Evolutionary conservation across 1,140 invertebrate species (phyloP).

Genomic region (Drosophila bifasciata): DNA sequence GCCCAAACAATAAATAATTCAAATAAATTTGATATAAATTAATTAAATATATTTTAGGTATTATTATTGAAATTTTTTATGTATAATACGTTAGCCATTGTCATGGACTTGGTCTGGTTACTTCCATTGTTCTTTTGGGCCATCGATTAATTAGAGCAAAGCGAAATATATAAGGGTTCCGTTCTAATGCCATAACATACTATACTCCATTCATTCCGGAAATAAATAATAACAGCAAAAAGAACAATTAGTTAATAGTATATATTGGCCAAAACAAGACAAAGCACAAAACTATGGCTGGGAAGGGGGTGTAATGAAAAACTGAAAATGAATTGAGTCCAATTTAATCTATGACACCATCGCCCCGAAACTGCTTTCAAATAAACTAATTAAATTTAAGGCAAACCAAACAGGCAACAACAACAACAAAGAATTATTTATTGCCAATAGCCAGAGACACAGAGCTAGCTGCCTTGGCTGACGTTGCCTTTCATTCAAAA

Average conservation of each 20-base stretch:
- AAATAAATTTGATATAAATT: background rate
- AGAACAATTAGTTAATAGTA: slow-evolving; percentile 18
- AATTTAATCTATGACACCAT: slow-evolving; percentile 81
- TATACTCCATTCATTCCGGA: slow-evolving; percentile 7
- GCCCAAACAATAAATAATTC: background rate
- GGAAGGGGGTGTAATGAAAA: too few species aligned
- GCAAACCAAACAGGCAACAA: slow-evolving; percentile 59
- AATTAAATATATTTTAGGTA: background rate
- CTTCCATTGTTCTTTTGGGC: slow-evolving; percentile 49
- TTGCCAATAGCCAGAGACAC: slow-evolving; percentile 64
- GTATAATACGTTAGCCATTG: slow-evolving; percentile 9
- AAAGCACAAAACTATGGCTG: too few species aligned
- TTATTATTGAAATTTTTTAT: slow-evolving; percentile 29
- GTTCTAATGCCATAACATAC: too few species aligned
- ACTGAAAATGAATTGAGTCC: slow-evolving; percentile 62
- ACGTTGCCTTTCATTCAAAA: slow-evolving; percentile 73
- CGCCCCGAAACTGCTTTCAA: slow-evolving; percentile 78
- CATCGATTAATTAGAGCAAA: slow-evolving; percentile 56
- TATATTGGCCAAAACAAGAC: slow-evolving; percentile 2
- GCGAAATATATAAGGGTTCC: slow-evolving; percentile 21
- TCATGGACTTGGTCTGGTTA: slow-evolving; percentile 28
- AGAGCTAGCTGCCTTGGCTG: slow-evolving; percentile 6
- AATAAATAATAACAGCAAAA: slow-evolving; percentile 6
- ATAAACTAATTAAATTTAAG: slow-evolving; percentile 81
- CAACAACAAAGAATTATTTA: slow-evolving; percentile 75